phyloP scores from a whole-genome alignment of 2,113 vertebrate species.

The Hydrochoerus hydrochaeris region DNA sequence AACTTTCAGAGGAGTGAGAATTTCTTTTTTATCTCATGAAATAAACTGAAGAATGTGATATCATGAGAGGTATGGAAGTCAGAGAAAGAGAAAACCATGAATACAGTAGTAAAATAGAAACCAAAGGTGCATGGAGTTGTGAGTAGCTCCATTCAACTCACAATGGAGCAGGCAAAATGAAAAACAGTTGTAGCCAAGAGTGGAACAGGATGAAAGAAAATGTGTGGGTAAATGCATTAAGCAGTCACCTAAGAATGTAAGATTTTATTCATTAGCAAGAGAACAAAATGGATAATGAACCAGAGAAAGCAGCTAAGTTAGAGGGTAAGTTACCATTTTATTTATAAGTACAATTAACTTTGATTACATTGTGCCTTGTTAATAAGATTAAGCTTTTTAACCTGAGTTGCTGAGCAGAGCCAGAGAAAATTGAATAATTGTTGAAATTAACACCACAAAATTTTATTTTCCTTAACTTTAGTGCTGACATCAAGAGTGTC shows the following conservation, averaged over 20 bases:
- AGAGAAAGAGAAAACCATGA: neutral
- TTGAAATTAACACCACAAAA: conserved; percentile 45
- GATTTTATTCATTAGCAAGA: neutral
- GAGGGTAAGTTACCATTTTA: conserved; percentile 35
- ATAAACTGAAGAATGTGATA: neutral
- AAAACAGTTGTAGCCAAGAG: neutral
- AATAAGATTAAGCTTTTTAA: conserved; percentile 52
- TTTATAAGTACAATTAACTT: conserved; percentile 60
- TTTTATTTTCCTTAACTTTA: neutral
- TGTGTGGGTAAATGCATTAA: neutral
- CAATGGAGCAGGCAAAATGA: neutral
- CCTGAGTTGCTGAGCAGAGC: neutral
- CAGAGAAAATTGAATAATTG: conserved; percentile 29
- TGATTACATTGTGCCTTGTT: conserved; percentile 55
- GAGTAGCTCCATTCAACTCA: neutral
- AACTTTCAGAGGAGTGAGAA: neutral
- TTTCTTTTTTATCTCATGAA: neutral
- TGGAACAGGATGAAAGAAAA: neutral
- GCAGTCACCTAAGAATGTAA: neutral
- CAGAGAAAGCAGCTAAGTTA: conserved; percentile 1
- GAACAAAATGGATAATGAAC: neutral
- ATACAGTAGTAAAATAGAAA: neutral
- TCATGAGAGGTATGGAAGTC: neutral
- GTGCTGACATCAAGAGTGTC: neutral
- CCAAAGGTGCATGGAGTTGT: neutral